Conservation (phyloP, 1,140 invertebrate genomes). For the Capitella teleta region DNA sequence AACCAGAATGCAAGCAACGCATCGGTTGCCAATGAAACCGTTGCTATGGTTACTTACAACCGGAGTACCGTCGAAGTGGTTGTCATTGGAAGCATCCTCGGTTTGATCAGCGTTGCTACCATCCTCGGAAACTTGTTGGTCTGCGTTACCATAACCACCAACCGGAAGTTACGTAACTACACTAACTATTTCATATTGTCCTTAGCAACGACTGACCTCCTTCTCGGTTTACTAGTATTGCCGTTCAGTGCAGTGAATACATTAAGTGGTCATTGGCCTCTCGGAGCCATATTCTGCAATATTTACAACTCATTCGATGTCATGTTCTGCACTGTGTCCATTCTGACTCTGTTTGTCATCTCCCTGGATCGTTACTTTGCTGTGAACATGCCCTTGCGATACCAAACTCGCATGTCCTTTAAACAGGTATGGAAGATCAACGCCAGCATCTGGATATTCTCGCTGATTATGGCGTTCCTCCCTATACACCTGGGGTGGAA, state of each 20-base stretch:
- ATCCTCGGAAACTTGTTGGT: constrained; percentile 40
- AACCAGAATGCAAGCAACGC: too few species aligned
- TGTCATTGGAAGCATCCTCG: constrained; percentile 15
- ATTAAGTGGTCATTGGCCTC: constrained; percentile 1
- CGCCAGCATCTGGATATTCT: constrained; percentile 11
- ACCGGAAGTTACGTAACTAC: constrained; percentile 35
- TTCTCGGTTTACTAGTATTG: constrained; percentile 30
- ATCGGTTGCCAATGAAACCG: too few species aligned
- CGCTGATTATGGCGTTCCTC: constrained; percentile 9
- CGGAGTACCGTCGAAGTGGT: too few species aligned
- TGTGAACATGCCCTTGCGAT: constrained; percentile 3
- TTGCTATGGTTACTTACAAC: too few species aligned
- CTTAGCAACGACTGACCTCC: constrained; percentile 41
- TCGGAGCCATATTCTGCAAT: constrained; percentile 12
- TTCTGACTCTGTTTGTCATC: constrained; percentile 11
- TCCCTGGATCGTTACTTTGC: constrained; percentile 9
- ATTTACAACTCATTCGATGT: constrained; percentile 9
- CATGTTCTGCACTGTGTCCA: constrained; percentile 12
- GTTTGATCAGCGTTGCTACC: constrained; percentile 22
- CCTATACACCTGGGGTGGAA: constrained; percentile 13
- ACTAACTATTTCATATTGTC: constrained; percentile 45
- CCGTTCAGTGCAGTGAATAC: constrained; percentile 9
- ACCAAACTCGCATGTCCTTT: constrained; percentile 1
- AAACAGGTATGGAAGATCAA: constrained; percentile 5
- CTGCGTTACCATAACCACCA: constrained; percentile 35